phyloP scores from a whole-genome alignment of 1,140 invertebrate species.

The Hermetia illucens region DNA sequence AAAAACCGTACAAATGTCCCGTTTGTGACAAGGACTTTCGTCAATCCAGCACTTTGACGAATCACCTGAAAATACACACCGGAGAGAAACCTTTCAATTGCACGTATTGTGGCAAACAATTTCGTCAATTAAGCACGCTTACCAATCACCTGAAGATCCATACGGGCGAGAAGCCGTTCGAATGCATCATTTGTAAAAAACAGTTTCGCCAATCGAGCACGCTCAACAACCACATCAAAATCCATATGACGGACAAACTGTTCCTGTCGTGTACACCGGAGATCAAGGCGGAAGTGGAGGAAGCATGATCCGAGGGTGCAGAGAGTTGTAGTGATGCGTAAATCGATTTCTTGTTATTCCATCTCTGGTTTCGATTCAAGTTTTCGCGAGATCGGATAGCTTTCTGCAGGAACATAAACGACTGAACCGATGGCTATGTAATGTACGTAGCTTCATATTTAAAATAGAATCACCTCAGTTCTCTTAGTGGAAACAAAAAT shows the following conservation, averaged over 20 bases:
- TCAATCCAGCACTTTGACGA: slow-evolving; percentile 28
- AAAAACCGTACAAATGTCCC: slow-evolving; percentile 26
- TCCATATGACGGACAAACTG: slow-evolving; percentile 31
- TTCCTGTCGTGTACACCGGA: slow-evolving; percentile 29
- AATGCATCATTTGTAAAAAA: slow-evolving; percentile 30
- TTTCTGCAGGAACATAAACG: too few relatives aligned
- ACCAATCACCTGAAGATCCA: slow-evolving; percentile 31
- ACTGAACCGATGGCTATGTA: too few relatives aligned
- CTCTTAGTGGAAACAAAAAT: too few relatives aligned
- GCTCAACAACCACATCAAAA: slow-evolving; percentile 32
- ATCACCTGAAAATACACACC: slow-evolving; percentile 30
- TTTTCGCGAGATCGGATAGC: too few relatives aligned
- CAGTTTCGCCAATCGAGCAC: slow-evolving; percentile 30
- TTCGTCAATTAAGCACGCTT: slow-evolving; percentile 26
- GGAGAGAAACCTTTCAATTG: slow-evolving; percentile 31
- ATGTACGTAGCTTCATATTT: too few relatives aligned
- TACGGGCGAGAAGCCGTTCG: slow-evolving; percentile 31
- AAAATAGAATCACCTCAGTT: too few relatives aligned
- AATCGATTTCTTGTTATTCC: too few relatives aligned
- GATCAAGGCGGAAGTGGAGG: slow-evolving; percentile 30
- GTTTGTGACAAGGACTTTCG: slow-evolving; percentile 28
- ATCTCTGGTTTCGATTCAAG: too few relatives aligned
- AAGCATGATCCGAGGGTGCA: too few relatives aligned
- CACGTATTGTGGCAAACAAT: slow-evolving; percentile 29
- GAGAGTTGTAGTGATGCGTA: too few relatives aligned